phyloP scores from a whole-genome alignment of 92 coral and sea anemone species.

The Actinostola sp. region DNA sequence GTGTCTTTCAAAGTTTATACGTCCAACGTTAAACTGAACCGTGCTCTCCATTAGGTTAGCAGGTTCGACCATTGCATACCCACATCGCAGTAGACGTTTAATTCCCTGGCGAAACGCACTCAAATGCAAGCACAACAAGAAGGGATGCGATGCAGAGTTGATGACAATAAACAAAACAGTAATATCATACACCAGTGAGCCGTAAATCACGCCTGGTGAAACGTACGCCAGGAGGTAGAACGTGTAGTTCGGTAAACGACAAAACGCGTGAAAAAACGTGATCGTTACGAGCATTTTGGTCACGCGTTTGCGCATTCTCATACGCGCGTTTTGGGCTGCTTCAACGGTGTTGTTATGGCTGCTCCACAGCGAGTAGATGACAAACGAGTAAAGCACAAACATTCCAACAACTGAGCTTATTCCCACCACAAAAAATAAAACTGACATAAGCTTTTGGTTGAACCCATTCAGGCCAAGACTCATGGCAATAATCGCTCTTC shows the following conservation, averaged over 20 bases:
- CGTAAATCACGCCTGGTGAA: constrained; percentile 59
- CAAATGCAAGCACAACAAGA: constrained; percentile 58
- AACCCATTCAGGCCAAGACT: constrained; percentile 60
- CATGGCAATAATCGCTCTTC: constrained; percentile 46
- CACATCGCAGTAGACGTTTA: constrained; percentile 31
- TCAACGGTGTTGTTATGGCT: constrained; percentile 52
- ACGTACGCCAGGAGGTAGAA: constrained; percentile 60
- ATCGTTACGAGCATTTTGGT: constrained; percentile 56
- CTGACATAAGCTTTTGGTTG: constrained; percentile 60
- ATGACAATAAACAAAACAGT: constrained; percentile 71
- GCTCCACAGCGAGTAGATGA: constrained; percentile 61
- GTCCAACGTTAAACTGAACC: constrained; percentile 16
- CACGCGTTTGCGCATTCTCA: constrained; percentile 60
- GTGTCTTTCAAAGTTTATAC: background rate
- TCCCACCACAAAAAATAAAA: constrained; percentile 56
- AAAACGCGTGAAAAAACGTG: constrained; percentile 62
- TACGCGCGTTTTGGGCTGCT: constrained; percentile 67
- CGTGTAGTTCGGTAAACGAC: constrained; percentile 76
- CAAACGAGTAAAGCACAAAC: constrained; percentile 59
- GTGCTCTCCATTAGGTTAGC: constrained; percentile 28
- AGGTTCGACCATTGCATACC: constrained; percentile 35
- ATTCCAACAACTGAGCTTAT: constrained; percentile 60
- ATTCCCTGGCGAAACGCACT: constrained; percentile 54
- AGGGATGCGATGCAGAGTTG: constrained; percentile 70
- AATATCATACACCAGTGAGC: constrained; percentile 70